A percentile compares a stretch with the other conserved stretches of the same genome.
Conservation (phyloP, 2,797 vertebrate species). For the Alectoris magna region DNA sequence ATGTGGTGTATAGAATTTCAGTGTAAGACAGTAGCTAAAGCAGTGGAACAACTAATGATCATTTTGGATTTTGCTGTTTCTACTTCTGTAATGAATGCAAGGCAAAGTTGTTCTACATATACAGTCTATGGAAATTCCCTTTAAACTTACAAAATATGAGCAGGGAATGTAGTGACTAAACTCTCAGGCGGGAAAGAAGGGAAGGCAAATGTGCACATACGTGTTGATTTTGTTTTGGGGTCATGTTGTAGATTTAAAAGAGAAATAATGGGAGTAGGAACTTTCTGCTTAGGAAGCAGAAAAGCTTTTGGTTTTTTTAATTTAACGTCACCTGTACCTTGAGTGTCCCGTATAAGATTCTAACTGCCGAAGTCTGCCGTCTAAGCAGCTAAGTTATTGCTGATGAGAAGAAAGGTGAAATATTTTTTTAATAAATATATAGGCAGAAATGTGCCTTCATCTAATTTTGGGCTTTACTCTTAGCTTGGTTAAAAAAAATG, state of each 20-base stretch:
- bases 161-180: neutral
- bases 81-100: neutral
- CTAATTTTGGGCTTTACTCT: neutral
- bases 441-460: neutral
- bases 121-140: neutral
- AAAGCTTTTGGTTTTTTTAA: neutral
- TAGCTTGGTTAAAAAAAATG: neutral
- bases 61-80: neutral
- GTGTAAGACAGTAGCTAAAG: neutral
- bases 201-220: neutral
- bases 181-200: neutral
- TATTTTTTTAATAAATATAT: neutral
- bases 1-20: neutral
- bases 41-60: neutral
- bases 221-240: neutral
- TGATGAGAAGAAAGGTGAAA: neutral
- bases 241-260: neutral
- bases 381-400: neutral
- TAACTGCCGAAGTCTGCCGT: constrained; percentile 4
- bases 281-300: neutral
- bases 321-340: neutral
- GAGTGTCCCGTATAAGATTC: constrained; percentile 2
- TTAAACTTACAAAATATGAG: neutral
- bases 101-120: neutral
- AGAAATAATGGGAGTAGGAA: neutral